A percentile compares a stretch with the other conserved stretches of the same genome.
Conservation (phyloP, 2,113 vertebrate species). For the Phaetusa simplex region DNA sequence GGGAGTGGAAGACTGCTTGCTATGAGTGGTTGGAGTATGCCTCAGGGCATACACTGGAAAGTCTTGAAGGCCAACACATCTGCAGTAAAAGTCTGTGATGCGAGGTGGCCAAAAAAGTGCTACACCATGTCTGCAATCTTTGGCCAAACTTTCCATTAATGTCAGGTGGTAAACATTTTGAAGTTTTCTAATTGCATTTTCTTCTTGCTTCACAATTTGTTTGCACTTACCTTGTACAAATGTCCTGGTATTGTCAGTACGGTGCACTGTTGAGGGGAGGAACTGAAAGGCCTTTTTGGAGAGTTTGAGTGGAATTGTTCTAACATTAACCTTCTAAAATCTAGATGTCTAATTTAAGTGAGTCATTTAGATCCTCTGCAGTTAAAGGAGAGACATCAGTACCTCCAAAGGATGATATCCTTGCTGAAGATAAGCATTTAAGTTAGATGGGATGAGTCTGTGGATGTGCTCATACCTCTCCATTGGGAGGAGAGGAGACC, state of each 20-base stretch:
- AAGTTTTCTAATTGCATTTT: background rate
- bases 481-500: background rate
- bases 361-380: background rate
- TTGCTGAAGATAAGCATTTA: background rate
- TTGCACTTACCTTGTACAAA: background rate
- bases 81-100: background rate
- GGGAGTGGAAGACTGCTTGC: background rate
- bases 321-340: background rate
- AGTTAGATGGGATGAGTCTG: background rate
- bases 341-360: background rate
- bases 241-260: background rate
- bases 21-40: background rate
- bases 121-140: background rate
- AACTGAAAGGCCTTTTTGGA: background rate
- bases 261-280: background rate
- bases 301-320: background rate
- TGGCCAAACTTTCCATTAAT: background rate
- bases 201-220: background rate
- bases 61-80: background rate
- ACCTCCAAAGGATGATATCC: background rate
- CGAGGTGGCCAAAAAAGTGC: background rate
- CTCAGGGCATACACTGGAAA: background rate
- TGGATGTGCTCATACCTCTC: background rate
- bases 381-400: background rate
- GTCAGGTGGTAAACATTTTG: background rate